These are phyloP conservation scores for Hypotaenidia philippensis DNA, from an alignment of 2,797 vertebrate species.

Conservation along the genomic window DNA sequence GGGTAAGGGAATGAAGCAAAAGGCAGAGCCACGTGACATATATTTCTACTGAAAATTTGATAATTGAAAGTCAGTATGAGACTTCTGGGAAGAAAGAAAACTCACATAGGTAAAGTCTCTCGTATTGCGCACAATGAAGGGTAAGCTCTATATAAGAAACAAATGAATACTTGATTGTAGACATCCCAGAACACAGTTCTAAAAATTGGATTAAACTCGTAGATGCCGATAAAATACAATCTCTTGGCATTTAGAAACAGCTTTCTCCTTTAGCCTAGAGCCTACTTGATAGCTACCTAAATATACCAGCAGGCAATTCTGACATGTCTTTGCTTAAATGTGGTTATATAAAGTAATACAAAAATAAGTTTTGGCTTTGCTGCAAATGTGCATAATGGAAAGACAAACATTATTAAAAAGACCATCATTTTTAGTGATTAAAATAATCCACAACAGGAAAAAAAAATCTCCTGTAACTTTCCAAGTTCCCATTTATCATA, in stretches of 20 bases:
- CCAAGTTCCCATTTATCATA: constrained; percentile 87
- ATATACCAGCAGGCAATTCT: constrained; percentile 58
- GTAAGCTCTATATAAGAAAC: background rate
- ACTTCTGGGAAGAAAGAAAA: background rate
- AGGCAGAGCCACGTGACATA: background rate
- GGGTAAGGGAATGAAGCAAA: background rate
- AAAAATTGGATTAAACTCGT: background rate
- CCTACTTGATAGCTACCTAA: constrained; percentile 39
- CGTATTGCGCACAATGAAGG: background rate
- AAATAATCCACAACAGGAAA: constrained; percentile 81
- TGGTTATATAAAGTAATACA: constrained; percentile 74
- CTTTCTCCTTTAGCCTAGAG: constrained; percentile 20
- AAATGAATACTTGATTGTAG: constrained; percentile 14
- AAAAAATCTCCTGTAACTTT: constrained; percentile 81
- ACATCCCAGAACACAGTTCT: background rate
- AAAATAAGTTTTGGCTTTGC: constrained; percentile 80
- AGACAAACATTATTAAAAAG: constrained; percentile 84
- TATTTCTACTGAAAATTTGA: background rate
- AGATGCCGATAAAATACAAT: background rate
- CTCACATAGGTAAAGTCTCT: background rate
- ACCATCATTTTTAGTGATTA: constrained; percentile 84
- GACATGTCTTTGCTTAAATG: constrained; percentile 53
- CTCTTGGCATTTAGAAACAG: constrained; percentile 16
- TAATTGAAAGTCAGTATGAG: background rate
- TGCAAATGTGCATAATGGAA: constrained; percentile 84